Conservation (phyloP, 2,797 vertebrate species). For the Graptemys geographica region DNA sequence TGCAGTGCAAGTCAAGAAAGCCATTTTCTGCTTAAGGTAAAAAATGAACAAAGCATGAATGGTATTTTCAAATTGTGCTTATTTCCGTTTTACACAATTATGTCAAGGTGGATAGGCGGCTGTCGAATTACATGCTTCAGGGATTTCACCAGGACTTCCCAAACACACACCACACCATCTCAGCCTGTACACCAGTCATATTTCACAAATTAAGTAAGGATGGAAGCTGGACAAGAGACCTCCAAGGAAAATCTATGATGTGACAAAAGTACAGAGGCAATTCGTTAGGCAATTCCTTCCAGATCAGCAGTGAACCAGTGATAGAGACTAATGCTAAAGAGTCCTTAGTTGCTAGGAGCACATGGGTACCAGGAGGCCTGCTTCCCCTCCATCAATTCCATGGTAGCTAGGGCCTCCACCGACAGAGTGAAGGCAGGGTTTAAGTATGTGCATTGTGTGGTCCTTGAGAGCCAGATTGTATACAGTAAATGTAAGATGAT, state of each 20-base stretch:
- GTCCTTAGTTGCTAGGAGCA: constrained; percentile 10
- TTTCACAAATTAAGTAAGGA: constrained; percentile 64
- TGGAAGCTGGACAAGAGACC: constrained; percentile 24
- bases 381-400: constrained; percentile 23
- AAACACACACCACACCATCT: constrained; percentile 48
- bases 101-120: constrained; percentile 28
- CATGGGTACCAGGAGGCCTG: background rate
- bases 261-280: background rate
- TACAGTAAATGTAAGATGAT: background rate
- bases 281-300: constrained; percentile 13
- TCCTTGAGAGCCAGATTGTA: background rate
- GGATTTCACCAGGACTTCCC: constrained; percentile 48
- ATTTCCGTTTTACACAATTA: constrained; percentile 47
- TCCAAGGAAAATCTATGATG: constrained; percentile 18
- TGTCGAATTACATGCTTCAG: constrained; percentile 59
- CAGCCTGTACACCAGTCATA: constrained; percentile 53
- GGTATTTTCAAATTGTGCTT: constrained; percentile 43
- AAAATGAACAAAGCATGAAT: constrained; percentile 58
- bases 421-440: background rate
- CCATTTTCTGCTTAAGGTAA: constrained; percentile 71
- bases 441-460: background rate
- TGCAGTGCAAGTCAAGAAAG: constrained; percentile 65
- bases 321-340: background rate
- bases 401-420: background rate
- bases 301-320: background rate